Conservation (phyloP, 2,797 vertebrate species). For the Strix occidentalis region DNA sequence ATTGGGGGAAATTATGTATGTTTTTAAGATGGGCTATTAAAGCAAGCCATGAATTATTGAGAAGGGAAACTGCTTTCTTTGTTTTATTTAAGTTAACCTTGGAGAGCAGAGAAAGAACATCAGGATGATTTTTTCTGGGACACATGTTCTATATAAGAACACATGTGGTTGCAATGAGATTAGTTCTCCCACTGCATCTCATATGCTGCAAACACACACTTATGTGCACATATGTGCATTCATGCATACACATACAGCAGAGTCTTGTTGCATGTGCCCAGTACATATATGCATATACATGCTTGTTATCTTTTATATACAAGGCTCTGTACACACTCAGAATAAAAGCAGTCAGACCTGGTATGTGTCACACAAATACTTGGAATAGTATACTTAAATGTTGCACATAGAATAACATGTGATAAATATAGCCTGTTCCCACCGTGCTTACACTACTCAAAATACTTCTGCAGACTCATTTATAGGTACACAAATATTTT, state of each 20-base stretch:
- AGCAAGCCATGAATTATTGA: conserved; percentile 65
- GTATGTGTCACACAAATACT: conserved; percentile 26
- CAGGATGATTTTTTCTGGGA: neutral
- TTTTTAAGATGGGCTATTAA: conserved; percentile 70
- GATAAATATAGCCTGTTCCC: conserved; percentile 54
- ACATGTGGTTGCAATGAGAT: neutral
- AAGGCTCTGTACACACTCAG: neutral
- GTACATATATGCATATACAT: neutral
- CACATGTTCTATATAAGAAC: conserved; percentile 10
- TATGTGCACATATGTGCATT: neutral
- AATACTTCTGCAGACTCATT: neutral
- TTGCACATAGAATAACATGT: conserved; percentile 11
- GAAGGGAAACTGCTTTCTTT: conserved; percentile 56
- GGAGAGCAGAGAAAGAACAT: conserved; percentile 25
- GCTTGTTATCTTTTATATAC: neutral
- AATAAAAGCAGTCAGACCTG: conserved; percentile 1
- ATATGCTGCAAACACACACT: neutral
- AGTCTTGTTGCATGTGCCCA: neutral
- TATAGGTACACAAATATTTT: neutral
- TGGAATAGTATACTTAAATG: conserved; percentile 35
- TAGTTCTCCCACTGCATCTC: neutral
- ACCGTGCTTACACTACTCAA: neutral
- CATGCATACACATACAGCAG: neutral
- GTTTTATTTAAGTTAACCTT: conserved; percentile 65
- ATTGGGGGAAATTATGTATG: conserved; percentile 65